A percentile compares a stretch with the other conserved stretches of the same genome.
Evolutionary conservation across 2,888 invertebrate species (phyloP).

Genomic region (Nephrocerus scutellatus): DNA sequence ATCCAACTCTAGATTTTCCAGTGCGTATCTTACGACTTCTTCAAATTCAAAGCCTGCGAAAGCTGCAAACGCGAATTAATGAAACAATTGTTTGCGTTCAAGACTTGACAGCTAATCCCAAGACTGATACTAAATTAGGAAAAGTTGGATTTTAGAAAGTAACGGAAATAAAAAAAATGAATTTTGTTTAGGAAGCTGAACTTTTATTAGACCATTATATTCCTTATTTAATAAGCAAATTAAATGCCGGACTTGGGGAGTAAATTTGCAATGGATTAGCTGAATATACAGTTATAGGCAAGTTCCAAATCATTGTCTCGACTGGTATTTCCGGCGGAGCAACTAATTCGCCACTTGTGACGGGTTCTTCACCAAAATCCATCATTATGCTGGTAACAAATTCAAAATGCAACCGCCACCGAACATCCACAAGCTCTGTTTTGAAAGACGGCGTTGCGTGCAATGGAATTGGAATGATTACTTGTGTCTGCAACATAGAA

Average conservation of each 20-base stretch:
- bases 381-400: constrained; percentile 81
- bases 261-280: constrained; percentile 78
- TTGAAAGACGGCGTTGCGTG: constrained; percentile 94
- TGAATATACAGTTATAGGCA: constrained; percentile 89
- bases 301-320: constrained; percentile 98
- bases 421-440: constrained; percentile 79
- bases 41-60: constrained; percentile 52
- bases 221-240: constrained; percentile 34
- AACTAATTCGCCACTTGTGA: constrained; percentile 58
- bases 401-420: constrained; percentile 95
- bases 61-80: constrained; percentile 87
- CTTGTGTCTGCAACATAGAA: constrained; percentile 77
- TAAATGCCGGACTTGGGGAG: constrained; percentile 50
- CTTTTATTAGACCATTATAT: too few relatives aligned
- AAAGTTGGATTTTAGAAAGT: constrained; percentile 68
- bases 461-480: constrained; percentile 88
- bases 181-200: constrained; percentile 24
- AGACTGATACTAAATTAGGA: constrained; percentile 89
- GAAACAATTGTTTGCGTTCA: constrained; percentile 91
- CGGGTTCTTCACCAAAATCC: constrained; percentile 47
- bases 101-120: constrained; percentile 89
- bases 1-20: constrained; percentile 60
- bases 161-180: not conserved
- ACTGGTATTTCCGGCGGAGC: constrained; percentile 82
- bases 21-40: constrained; percentile 70